phyloP scores from a whole-genome alignment of 1,140 invertebrate species.

The Copidosoma floridanum region DNA sequence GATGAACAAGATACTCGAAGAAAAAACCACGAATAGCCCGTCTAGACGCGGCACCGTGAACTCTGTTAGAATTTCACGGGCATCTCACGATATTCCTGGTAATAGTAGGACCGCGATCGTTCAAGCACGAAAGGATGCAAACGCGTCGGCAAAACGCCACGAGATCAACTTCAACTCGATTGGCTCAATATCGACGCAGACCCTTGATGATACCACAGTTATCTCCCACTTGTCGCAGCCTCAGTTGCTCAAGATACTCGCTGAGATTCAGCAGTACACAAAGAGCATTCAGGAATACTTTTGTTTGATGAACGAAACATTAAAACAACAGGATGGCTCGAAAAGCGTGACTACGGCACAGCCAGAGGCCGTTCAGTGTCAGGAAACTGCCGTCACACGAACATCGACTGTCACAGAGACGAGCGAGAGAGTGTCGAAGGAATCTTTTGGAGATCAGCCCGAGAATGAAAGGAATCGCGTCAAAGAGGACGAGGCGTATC shows the following conservation, averaged over 20 bases:
- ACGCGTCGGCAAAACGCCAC: not conserved
- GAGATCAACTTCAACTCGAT: no score
- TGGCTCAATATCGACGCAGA: not conserved
- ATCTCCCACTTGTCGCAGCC: not conserved
- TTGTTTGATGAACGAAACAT: not conserved
- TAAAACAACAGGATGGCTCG: not conserved
- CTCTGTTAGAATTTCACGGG: no score
- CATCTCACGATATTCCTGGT: no score
- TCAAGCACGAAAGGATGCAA: not conserved
- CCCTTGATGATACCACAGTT: not conserved
- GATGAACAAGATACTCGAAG: conserved; percentile 7
- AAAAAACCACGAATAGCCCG: not conserved
- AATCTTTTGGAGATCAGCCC: no score
- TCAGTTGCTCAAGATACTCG: conserved; percentile 6
- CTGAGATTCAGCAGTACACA: conserved; percentile 4
- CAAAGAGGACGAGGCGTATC: no score
- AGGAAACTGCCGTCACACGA: no score
- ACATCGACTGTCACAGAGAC: no score
- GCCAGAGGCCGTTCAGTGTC: no score
- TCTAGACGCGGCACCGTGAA: not conserved
- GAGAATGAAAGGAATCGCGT: no score
- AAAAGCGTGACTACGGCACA: no score
- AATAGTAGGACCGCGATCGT: no score
- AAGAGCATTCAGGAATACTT: conserved; percentile 6
- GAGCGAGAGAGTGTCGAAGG: no score